Conservation (phyloP, 1,140 invertebrate species). For the Drosophila baimaii region DNA sequence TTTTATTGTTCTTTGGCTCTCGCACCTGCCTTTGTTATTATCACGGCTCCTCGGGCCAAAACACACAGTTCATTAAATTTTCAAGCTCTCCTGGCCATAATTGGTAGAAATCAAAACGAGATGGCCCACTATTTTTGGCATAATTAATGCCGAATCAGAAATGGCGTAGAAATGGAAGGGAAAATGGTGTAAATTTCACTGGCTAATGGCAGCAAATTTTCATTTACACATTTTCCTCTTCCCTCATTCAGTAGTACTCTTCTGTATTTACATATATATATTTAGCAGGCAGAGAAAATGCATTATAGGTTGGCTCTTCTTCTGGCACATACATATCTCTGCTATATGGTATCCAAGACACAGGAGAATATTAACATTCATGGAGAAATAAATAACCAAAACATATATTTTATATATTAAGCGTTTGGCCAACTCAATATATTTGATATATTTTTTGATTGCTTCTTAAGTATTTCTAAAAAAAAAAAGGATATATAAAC, state of each 20-base stretch:
- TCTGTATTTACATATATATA: background rate
- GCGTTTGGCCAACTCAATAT: too few species aligned
- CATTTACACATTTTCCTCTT: slow-evolving; percentile 16
- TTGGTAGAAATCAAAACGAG: slow-evolving; percentile 43
- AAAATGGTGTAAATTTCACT: slow-evolving; percentile 28
- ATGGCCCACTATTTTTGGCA: slow-evolving; percentile 12
- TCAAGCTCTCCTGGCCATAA: slow-evolving; percentile 30
- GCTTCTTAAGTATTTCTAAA: too few species aligned
- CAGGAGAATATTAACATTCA: too few species aligned
- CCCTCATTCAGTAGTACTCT: background rate
- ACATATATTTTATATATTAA: too few species aligned
- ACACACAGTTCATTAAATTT: slow-evolving; percentile 47
- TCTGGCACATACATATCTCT: background rate
- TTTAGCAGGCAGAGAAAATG: slow-evolving; percentile 17
- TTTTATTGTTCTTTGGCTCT: slow-evolving; percentile 28
- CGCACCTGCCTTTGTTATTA: slow-evolving; percentile 34
- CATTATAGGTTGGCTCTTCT: slow-evolving; percentile 9
- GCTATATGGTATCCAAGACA: slow-evolving; percentile 7
- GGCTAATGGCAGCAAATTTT: slow-evolving; percentile 63
- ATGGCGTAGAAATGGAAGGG: slow-evolving; percentile 1
- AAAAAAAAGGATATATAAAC: too few species aligned
- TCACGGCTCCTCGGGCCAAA: slow-evolving; percentile 3
- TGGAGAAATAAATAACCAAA: too few species aligned
- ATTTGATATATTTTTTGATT: too few species aligned
- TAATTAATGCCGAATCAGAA: slow-evolving; percentile 6